Base-by-base conservation (phyloP, 2,888 invertebrate genomes). In the Tubulanus polymorphus region DNA sequence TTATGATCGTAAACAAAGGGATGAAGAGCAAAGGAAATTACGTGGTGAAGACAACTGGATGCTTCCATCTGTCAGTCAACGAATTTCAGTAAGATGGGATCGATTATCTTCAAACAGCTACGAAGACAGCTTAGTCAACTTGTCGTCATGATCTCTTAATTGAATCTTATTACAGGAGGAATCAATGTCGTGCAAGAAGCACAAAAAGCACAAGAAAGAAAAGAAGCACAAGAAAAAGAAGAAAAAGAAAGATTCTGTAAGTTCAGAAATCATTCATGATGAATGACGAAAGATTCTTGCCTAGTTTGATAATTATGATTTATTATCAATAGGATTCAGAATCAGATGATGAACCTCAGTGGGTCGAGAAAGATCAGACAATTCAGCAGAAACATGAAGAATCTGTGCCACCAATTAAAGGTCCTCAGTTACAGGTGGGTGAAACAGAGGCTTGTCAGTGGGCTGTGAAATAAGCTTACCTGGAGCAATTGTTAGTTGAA, bases 11-110 rank as follows among this genome's bases (percentile, higher is more conserved):
- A 64, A 65, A 35, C 69, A 75, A 56, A 61, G 60, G 35, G 66
- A 63, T 50, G 68, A 68, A 53, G 71, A 72, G 45, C 60, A 63
- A 35, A 71, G 72, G 2, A 66, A 64, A 37, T 54, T 61, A 27
- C 57, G 66, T 35, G 76, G 75, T 26, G 74, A 75, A 30, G 75
- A 70, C 47, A 69, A 85, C 37, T 82, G 82, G 82, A 79, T 81
- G 77, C 64, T 81, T 27, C 76, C 80, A n/a, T 72, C 76, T 2
- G 72, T 81, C 12, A 75, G 75, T 53, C 70, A 74, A 2, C 64
- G 75, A 49, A 59, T 79, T n/a, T n/a, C n/a, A n/a, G n/a, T n/a
- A n/a, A n/a, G n/a, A n/a, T n/a, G n/a, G n/a, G n/a, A n/a, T n/a
- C n/a, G n/a, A n/a, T n/a, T n/a, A n/a, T n/a, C n/a, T n/a, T n/a